These are phyloP conservation scores for Pachliopta kotzebuea DNA, from an alignment of 2,888 invertebrate genomes.

Conservation along the genomic window DNA sequence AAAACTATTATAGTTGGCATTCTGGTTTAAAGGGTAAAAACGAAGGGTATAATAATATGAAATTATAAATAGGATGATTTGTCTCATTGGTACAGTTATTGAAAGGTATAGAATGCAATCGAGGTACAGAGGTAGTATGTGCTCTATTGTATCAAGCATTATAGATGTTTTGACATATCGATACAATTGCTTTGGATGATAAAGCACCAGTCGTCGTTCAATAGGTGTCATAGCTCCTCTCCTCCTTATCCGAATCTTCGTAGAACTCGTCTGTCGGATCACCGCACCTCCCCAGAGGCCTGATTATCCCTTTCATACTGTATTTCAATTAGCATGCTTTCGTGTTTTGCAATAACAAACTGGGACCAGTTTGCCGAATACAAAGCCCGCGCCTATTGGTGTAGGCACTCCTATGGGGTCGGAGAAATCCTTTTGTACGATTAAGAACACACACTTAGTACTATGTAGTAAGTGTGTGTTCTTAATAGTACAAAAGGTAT, in stretches of 20 bases:
- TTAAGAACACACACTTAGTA: slow-evolving; percentile 9
- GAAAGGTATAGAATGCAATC: too few species aligned
- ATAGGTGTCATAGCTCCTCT: slow-evolving; percentile 41
- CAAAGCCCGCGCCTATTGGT: slow-evolving; percentile 38
- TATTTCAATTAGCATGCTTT: slow-evolving; percentile 78
- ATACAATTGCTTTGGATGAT: slow-evolving; percentile 2
- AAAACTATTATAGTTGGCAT: too few species aligned
- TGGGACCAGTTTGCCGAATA: slow-evolving; percentile 50
- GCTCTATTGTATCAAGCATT: too few species aligned
- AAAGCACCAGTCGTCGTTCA: slow-evolving; percentile 6
- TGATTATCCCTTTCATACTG: slow-evolving; percentile 80
- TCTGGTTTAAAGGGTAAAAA: too few species aligned
- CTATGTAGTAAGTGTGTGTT: not conserved
- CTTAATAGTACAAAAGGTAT: too few species aligned
- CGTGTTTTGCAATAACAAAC: slow-evolving; percentile 73
- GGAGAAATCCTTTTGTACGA: slow-evolving; percentile 17
- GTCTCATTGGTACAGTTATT: too few species aligned
- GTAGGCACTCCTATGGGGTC: slow-evolving; percentile 7
- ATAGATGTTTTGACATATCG: not conserved
- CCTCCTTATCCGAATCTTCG: slow-evolving; percentile 48
- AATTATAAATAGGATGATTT: too few species aligned
- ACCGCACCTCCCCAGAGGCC: slow-evolving; percentile 51
- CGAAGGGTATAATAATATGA: too few species aligned
- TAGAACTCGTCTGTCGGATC: slow-evolving; percentile 53
- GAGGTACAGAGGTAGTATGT: too few species aligned